phyloP scores from a whole-genome alignment of 1,140 invertebrate species.

The Drosophila paulistorum region DNA sequence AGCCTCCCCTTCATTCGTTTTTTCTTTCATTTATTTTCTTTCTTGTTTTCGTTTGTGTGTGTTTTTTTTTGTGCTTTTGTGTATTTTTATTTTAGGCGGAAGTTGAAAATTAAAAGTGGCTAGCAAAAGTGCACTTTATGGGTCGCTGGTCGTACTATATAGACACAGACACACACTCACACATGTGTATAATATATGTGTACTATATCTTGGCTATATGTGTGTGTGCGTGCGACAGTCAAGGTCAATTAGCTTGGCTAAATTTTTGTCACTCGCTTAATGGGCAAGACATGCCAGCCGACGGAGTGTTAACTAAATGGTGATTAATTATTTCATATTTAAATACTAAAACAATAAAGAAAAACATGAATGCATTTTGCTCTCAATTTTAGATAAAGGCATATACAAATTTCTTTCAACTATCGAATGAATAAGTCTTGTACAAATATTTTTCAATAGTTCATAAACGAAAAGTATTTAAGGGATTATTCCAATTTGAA shows the following conservation, averaged over 20 bases:
- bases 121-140: constrained; percentile 63
- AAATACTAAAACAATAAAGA: too few relatives aligned
- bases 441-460: too few relatives aligned
- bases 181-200: background rate
- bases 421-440: too few relatives aligned
- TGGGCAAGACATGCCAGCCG: constrained; percentile 6
- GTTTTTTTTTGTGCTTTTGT: background rate
- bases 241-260: constrained; percentile 69
- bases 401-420: too few relatives aligned
- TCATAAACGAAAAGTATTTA: too few relatives aligned
- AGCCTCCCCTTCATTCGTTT: background rate
- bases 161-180: too few relatives aligned
- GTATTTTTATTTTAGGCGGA: constrained; percentile 35
- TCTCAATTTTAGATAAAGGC: too few relatives aligned
- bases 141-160: constrained; percentile 39
- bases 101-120: constrained; percentile 65
- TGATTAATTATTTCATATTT: too few relatives aligned
- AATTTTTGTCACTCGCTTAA: constrained; percentile 63
- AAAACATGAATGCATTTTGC: too few relatives aligned
- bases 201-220: constrained; percentile 1
- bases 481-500: too few relatives aligned
- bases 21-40: background rate
- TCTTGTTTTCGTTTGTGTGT: background rate
- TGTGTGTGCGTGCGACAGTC: constrained; percentile 40
- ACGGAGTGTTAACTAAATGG: background rate